A percentile compares a stretch with the other conserved stretches of the same genome.
These are phyloP conservation scores for Pantherophis vulpinus DNA, from an alignment of 2,797 vertebrate species.

Conservation along the genomic window DNA sequence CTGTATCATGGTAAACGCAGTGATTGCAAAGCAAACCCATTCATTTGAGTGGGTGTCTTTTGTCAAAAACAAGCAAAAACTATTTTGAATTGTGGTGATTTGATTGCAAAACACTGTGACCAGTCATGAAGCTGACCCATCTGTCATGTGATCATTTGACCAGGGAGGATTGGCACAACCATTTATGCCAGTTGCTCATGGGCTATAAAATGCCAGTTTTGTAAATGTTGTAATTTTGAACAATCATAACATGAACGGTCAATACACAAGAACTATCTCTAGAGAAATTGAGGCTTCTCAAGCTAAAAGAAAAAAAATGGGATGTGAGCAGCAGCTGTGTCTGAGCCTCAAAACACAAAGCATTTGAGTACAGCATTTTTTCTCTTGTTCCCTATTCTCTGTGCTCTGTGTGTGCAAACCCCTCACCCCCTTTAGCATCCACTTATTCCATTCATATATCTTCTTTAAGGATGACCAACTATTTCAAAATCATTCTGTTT, in stretches of 20 bases:
- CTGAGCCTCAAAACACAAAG: neutral
- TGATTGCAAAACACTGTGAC: neutral
- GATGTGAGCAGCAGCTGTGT: neutral
- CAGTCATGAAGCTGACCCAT: neutral
- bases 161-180: neutral
- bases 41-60: neutral
- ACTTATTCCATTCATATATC: neutral
- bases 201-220: neutral
- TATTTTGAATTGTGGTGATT: neutral
- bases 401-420: neutral
- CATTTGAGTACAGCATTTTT: neutral
- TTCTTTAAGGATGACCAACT: neutral
- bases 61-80: neutral
- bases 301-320: neutral
- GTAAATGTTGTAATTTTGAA: neutral
- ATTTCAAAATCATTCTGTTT: neutral
- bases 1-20: no score
- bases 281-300: neutral
- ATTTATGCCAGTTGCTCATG: neutral
- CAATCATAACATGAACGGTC: neutral
- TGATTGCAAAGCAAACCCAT: no score
- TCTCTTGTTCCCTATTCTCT: neutral
- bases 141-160: neutral
- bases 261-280: neutral
- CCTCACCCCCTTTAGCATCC: neutral